Evolutionary conservation across 1,140 invertebrate genomes (phyloP).

Genomic region (Oedothorax gibbosus): DNA sequence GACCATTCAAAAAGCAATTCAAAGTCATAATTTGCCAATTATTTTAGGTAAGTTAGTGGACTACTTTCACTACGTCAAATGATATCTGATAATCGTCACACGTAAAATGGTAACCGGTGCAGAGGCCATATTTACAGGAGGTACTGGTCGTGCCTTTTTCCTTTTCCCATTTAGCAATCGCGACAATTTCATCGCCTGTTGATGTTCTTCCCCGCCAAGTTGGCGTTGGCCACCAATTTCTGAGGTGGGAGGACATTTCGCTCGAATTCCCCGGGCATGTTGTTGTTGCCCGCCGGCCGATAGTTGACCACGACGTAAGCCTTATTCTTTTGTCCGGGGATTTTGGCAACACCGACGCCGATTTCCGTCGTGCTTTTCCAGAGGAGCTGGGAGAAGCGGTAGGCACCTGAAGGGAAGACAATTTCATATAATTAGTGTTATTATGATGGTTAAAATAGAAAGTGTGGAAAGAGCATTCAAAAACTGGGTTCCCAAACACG

Average conservation of each 20-base stretch:
- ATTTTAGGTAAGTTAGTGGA: too few species aligned
- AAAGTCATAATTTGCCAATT: too few species aligned
- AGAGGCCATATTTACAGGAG: too few species aligned
- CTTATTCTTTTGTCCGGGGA: constrained; percentile 36
- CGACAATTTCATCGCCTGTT: constrained; percentile 14
- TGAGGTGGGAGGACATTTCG: constrained; percentile 46
- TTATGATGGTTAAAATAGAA: too few species aligned
- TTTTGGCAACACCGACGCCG: constrained; percentile 48
- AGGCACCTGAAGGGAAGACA: constrained; percentile 42
- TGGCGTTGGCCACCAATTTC: constrained; percentile 31
- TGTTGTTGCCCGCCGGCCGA: constrained; percentile 55
- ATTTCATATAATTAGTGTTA: too few species aligned
- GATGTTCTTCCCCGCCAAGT: constrained; percentile 25
- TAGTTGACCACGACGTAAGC: constrained; percentile 55
- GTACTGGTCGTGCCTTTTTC: too few species aligned
- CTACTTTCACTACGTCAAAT: too few species aligned
- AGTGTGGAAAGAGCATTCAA: too few species aligned
- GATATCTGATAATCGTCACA: too few species aligned
- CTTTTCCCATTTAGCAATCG: neutral
- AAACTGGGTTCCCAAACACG: too few species aligned
- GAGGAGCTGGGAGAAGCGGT: constrained; percentile 38
- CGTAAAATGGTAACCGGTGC: too few species aligned
- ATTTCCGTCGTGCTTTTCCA: constrained; percentile 57
- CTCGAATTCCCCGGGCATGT: constrained; percentile 58
- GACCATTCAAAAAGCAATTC: too few species aligned